phyloP scores from a whole-genome alignment of 2,888 invertebrate genomes.

The Himalopsyche japonica region DNA sequence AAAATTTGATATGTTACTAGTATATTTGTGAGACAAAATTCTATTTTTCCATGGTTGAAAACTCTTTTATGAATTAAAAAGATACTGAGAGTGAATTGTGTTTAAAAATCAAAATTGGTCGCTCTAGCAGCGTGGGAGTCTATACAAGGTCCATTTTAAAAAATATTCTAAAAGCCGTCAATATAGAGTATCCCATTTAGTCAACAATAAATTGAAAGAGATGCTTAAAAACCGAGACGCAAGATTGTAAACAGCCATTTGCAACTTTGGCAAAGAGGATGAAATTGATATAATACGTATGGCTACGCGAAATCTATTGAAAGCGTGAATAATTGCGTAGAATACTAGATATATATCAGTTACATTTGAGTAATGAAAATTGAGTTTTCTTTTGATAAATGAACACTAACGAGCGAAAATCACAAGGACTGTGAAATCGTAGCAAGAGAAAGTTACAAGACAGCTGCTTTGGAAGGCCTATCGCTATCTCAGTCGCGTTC shows the following conservation, averaged over 20 bases:
- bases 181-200: too few species aligned
- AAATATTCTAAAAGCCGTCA: too few species aligned
- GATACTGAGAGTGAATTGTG: too few species aligned
- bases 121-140: too few species aligned
- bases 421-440: background rate
- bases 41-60: too few species aligned
- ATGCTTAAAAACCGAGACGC: too few species aligned
- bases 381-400: background rate
- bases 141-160: too few species aligned
- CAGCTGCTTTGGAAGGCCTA: background rate
- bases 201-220: too few species aligned
- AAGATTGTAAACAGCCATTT: background rate
- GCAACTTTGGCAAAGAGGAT: background rate
- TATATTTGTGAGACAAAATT: too few species aligned
- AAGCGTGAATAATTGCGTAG: background rate
- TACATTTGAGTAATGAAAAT: background rate
- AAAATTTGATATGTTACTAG: too few species aligned
- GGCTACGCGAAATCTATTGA: background rate
- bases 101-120: too few species aligned
- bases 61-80: too few species aligned
- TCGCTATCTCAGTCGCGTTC: background rate
- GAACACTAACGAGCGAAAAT: conserved; percentile 1
- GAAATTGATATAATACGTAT: background rate
- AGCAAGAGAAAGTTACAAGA: background rate
- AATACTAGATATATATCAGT: background rate